Evolutionary conservation across 2,888 invertebrate genomes (phyloP), one percentile per base, ranked within the genome.

Genomic region (Allophyes oxyacanthae): DNA sequence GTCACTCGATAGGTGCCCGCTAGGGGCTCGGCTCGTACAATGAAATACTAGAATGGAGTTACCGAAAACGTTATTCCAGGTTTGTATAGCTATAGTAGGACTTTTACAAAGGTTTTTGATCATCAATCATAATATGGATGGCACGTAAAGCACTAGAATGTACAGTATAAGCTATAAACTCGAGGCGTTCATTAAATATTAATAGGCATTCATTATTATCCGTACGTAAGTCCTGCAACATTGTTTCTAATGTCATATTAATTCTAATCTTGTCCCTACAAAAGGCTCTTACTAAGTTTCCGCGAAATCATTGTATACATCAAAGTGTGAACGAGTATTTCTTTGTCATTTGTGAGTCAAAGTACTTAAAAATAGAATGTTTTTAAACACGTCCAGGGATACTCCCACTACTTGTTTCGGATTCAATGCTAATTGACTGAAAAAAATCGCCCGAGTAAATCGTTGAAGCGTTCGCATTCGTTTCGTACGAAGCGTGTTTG

Each of bases 401-500:
- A 57, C 41, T 59, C 57, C 58, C 55, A 64, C 61, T 57, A 42
- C 63, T 62, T 45, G 80, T 78, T 82, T 72, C 53, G 60, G 60
- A 80, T 82, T 79, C 79, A 76, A 81, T 79, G 76, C 81, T 85
- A 84, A 85, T 85, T 85, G 77, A 77, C 71, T n/a, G 81, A 83
- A 71, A 84, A 87, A 84, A 86, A 85, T 84, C 64, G 78, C 68
- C 60, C 64, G 67, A 72, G 79, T 82, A 83, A 87, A 84, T 86
- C 82, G 86, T 78, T 82, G 80, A 72, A 82, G 75, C 81, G 75
- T 82, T 77, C 81, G 77, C 74, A 78, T 75, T 79, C 78, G 73
- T 82, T 72, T 71, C 67, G 77, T 75, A 62, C 75, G 60, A 78
- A 67, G 71, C 81, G 80, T 76, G 82, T 79, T 79, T 78, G 81